Conservation (phyloP, 2,113 vertebrate genomes). For the Nannospalax galili region DNA sequence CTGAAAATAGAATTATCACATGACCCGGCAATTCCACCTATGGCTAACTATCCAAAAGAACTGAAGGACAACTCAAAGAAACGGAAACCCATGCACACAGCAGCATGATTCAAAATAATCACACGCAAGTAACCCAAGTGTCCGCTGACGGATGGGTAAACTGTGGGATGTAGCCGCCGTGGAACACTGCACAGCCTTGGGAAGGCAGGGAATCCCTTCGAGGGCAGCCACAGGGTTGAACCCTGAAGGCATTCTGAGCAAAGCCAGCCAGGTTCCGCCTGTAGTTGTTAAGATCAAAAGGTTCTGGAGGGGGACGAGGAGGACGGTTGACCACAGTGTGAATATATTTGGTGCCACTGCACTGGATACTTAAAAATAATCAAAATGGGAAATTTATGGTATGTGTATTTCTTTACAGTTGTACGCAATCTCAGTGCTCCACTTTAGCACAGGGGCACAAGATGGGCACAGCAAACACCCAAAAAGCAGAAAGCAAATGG, state of each 20-base stretch:
- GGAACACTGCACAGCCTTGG: background rate
- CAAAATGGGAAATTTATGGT: too few relatives aligned
- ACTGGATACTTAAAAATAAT: background rate
- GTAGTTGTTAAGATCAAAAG: background rate
- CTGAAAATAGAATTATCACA: background rate
- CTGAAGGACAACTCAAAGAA: background rate
- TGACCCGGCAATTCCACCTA: background rate
- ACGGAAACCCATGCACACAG: accelerated
- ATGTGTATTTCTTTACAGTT: background rate
- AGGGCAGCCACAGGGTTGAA: background rate
- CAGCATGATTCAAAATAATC: background rate
- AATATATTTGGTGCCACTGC: background rate
- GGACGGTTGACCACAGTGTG: accelerated
- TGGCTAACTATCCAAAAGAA: background rate
- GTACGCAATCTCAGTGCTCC: background rate
- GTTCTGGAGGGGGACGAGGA: background rate
- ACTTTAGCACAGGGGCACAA: too few relatives aligned
- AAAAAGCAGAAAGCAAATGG: background rate
- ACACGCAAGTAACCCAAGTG: too few relatives aligned
- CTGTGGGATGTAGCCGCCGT: accelerated
- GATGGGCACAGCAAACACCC: background rate
- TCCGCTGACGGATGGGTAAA: background rate
- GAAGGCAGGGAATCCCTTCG: background rate
- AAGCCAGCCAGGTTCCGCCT: background rate
- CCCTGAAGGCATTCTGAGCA: background rate